These are phyloP conservation scores for Paedocypris micromegethes DNA, from an alignment of 2,797 vertebrate species.

Conservation along the genomic window DNA sequence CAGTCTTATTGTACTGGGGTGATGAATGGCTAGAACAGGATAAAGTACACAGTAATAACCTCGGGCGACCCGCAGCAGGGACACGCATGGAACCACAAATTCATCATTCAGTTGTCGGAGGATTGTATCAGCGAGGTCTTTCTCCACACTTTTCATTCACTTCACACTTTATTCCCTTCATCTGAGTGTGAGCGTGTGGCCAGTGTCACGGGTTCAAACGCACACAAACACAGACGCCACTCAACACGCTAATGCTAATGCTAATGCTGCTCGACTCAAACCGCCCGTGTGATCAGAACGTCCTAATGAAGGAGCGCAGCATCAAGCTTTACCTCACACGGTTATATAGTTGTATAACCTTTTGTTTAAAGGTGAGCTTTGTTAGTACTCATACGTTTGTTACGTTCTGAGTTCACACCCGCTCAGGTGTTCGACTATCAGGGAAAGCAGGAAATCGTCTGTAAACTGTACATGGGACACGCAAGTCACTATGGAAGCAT, in stretches of 20 bases:
- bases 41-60: conserved; percentile 76
- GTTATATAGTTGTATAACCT: too few relatives aligned
- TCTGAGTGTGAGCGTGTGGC: conserved; percentile 57
- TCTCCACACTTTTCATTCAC: conserved; percentile 67
- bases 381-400: too few relatives aligned
- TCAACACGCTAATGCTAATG: neutral
- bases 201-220: conserved; percentile 39
- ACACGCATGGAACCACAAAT: conserved; percentile 58
- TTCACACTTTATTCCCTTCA: conserved; percentile 66
- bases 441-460: too few relatives aligned
- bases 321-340: too few relatives aligned
- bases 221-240: neutral
- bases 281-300: too few relatives aligned
- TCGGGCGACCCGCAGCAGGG: conserved; percentile 63
- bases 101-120: conserved; percentile 74
- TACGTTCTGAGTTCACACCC: too few relatives aligned
- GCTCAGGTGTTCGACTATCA: too few relatives aligned
- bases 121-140: conserved; percentile 68
- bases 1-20: conserved; percentile 51
- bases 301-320: too few relatives aligned
- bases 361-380: too few relatives aligned
- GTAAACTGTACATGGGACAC: too few relatives aligned
- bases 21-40: conserved; percentile 69
- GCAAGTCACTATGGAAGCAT: too few relatives aligned
- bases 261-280: too few relatives aligned